Evolutionary conservation across 2,113 vertebrate species (phyloP).

Genomic region (Tupaia tana): DNA sequence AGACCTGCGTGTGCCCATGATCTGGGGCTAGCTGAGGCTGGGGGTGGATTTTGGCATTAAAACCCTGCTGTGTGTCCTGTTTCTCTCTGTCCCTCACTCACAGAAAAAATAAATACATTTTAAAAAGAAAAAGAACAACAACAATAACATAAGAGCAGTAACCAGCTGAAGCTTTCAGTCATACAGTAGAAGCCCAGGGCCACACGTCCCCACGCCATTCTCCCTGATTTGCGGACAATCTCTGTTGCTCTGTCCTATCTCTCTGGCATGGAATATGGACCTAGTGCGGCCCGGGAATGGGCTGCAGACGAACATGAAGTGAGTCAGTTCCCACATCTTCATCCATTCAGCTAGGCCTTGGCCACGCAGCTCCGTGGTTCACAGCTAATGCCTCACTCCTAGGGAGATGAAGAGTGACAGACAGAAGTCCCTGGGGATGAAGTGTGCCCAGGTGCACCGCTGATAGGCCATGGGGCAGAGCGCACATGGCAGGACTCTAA

Average conservation of each 20-base stretch:
- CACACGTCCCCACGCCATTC: not conserved
- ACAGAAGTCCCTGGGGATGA: not conserved
- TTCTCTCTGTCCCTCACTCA: too few relatives aligned
- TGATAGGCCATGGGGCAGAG: not conserved
- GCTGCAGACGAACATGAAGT: not conserved
- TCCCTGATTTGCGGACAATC: not conserved
- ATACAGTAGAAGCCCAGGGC: not conserved
- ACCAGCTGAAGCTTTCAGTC: not conserved
- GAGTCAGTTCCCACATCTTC: not conserved
- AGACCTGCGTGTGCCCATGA: too few relatives aligned
- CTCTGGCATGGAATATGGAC: not conserved
- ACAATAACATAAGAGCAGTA: not conserved
- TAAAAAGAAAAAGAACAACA: not conserved
- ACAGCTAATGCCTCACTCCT: not conserved
- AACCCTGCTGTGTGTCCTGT: too few relatives aligned
- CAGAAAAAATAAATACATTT: too few relatives aligned
- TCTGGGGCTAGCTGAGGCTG: too few relatives aligned
- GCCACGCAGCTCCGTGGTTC: not conserved
- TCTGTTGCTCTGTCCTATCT: not conserved
- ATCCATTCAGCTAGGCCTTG: not conserved
- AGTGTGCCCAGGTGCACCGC: rapidly evolving
- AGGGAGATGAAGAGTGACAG: not conserved
- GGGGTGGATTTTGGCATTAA: too few relatives aligned
- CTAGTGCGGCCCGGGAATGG: not conserved
- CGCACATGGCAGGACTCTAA: not conserved